Conservation (phyloP, 2,888 invertebrate species). For the Tethea ocularis region DNA sequence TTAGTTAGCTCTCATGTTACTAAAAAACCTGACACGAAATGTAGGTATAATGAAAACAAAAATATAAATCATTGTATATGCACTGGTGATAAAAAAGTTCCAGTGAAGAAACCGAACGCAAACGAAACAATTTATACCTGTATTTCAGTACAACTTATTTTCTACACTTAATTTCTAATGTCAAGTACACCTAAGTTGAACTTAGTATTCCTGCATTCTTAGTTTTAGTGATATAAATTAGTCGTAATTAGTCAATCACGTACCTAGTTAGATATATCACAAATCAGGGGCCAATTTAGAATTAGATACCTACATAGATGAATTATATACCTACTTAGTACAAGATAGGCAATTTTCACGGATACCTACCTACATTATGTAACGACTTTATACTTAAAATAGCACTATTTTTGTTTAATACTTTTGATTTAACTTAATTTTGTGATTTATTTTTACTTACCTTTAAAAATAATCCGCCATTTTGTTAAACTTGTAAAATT, state of each 20-base stretch:
- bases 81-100: background rate
- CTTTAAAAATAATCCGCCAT: too few species aligned
- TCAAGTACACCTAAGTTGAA: background rate
- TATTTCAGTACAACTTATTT: background rate
- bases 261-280: slow-evolving; percentile 55
- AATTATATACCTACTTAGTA: slow-evolving; percentile 25
- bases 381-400: slow-evolving; percentile 12
- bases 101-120: background rate
- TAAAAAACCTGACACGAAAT: too few species aligned
- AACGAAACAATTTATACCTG: background rate
- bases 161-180: background rate
- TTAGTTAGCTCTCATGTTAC: too few species aligned
- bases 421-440: background rate
- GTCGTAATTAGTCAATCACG: slow-evolving; percentile 39
- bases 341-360: slow-evolving; percentile 37
- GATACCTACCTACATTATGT: background rate
- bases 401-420: slow-evolving; percentile 30
- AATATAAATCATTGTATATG: too few species aligned
- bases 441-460: too few species aligned
- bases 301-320: slow-evolving; percentile 47
- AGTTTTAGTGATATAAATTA: slow-evolving; percentile 16
- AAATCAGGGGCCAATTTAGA: slow-evolving; percentile 73
- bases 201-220: background rate
- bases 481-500: too few species aligned
- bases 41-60: too few species aligned